These are phyloP conservation scores for Spilosoma lubricipeda DNA, from an alignment of 2,888 invertebrate genomes.

Conservation along the genomic window DNA sequence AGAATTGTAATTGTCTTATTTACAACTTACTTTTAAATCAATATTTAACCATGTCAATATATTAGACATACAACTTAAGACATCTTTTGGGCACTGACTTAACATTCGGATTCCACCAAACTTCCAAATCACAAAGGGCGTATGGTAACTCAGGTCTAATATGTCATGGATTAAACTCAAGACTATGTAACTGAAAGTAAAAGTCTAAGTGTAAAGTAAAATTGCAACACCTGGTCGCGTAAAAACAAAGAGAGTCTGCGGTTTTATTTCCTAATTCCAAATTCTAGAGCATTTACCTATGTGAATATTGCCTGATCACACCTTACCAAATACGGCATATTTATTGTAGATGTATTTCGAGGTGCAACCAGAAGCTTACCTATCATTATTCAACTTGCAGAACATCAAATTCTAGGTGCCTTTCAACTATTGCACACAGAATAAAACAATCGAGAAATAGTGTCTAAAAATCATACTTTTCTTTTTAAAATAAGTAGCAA, in stretches of 20 bases:
- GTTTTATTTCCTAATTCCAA: constrained; percentile 33
- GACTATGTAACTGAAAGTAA: background rate
- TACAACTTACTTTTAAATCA: background rate
- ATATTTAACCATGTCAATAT: background rate
- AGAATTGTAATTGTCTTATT: too few relatives aligned
- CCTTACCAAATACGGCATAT: constrained; percentile 28
- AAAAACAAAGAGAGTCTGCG: background rate
- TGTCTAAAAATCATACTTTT: too few relatives aligned
- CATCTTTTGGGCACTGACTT: background rate
- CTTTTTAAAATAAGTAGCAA: too few relatives aligned
- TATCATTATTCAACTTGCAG: constrained; percentile 67
- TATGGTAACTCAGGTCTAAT: too few relatives aligned
- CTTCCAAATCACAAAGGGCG: too few relatives aligned
- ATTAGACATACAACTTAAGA: background rate
- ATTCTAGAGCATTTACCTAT: constrained; percentile 29
- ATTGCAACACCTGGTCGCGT: background rate
- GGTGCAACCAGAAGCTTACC: constrained; percentile 44
- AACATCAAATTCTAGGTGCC: constrained; percentile 48
- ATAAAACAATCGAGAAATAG: constrained; percentile 50
- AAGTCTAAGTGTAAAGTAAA: background rate
- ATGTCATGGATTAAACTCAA: background rate
- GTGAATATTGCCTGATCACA: constrained; percentile 39
- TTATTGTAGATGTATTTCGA: constrained; percentile 42
- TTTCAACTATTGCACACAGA: constrained; percentile 41
- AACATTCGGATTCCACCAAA: background rate